A percentile compares a stretch with the other conserved stretches of the same genome.
phyloP scores from a whole-genome alignment of 1,140 invertebrate genomes.

The Caenorhabditis remanei region DNA sequence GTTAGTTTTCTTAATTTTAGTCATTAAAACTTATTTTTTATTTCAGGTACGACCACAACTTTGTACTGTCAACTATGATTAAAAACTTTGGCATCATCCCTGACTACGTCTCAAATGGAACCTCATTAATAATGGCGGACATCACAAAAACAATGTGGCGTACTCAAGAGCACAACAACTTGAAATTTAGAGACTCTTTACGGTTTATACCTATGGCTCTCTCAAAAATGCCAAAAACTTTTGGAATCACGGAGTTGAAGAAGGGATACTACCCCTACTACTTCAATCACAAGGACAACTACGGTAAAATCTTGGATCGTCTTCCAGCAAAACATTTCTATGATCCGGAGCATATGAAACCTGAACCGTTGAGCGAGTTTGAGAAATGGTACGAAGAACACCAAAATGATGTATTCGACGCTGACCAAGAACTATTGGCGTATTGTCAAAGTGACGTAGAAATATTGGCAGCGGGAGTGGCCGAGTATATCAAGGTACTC shows the following conservation, averaged over 20 bases:
- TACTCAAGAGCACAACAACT: not conserved
- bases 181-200: not conserved
- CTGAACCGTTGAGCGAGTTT: not conserved
- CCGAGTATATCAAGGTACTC: not conserved
- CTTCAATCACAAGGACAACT: not conserved
- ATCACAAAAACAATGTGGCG: not conserved
- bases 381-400: not conserved
- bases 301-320: not conserved
- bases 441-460: not conserved
- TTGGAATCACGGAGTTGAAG: not conserved
- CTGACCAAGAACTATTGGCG: not conserved
- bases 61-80: not conserved
- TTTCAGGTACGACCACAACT: not conserved
- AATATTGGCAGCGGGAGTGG: not conserved
- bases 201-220: not conserved
- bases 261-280: not conserved
- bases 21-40: not conserved
- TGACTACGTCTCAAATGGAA: not conserved
- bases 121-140: not conserved
- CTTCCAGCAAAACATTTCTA: not conserved
- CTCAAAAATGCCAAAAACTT: not conserved
- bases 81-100: not conserved
- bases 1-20: not conserved
- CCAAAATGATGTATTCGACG: not conserved
- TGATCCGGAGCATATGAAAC: not conserved